Evolutionary conservation across 2,888 invertebrate genomes (phyloP).

Genomic region (Cybosia mesomella): DNA sequence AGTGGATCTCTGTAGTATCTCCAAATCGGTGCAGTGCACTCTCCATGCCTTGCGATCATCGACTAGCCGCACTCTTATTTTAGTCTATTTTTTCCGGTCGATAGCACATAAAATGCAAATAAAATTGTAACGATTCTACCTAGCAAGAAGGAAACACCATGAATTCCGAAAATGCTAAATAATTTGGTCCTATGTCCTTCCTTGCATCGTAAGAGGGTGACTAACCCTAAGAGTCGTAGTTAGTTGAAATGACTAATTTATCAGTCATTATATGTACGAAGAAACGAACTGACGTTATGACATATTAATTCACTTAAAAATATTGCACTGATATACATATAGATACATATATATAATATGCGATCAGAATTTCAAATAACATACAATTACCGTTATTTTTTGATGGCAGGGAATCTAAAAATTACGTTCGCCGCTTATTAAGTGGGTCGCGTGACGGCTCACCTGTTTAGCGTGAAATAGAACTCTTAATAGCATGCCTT

Average conservation of each 20-base stretch:
- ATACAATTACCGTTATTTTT: conserved; percentile 33
- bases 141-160: too few species aligned
- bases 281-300: neutral
- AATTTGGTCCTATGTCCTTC: too few species aligned
- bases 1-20: too few species aligned
- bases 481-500: conserved; percentile 50
- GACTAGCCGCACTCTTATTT: too few species aligned
- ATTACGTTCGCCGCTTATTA: conserved; percentile 42
- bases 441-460: conserved; percentile 45
- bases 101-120: too few species aligned
- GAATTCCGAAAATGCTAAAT: too few species aligned
- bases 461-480: conserved; percentile 60
- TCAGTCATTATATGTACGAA: neutral
- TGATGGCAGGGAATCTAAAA: conserved; percentile 44
- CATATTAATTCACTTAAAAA: neutral
- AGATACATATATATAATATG: too few species aligned
- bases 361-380: conserved; percentile 4
- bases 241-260: neutral
- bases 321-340: neutral
- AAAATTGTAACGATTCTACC: too few species aligned
- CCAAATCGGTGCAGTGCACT: too few species aligned
- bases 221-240: neutral
- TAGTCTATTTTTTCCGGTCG: too few species aligned
- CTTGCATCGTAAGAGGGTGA: neutral
- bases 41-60: too few species aligned